phyloP scores from a whole-genome alignment of 1,140 invertebrate species.

The Panagrolaimus sp. region DNA sequence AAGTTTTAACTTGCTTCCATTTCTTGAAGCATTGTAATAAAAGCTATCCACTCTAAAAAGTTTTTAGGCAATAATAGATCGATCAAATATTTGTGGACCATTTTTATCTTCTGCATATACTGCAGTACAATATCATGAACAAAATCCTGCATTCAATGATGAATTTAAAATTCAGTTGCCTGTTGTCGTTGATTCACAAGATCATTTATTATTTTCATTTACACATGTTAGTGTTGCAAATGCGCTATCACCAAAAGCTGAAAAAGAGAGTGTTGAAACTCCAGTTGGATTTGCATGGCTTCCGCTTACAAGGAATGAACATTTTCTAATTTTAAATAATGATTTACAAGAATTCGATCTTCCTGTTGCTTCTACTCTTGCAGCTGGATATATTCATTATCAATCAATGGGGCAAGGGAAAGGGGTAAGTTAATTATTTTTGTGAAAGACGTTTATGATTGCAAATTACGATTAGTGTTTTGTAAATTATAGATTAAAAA shows the following conservation, averaged over 20 bases:
- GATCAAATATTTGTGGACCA: constrained; percentile 24
- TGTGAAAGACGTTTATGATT: too few relatives aligned
- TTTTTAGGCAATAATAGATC: constrained; percentile 23
- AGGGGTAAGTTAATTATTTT: constrained; percentile 1
- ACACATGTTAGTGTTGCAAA: constrained; percentile 37
- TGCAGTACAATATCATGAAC: constrained; percentile 41
- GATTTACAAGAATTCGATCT: constrained; percentile 39
- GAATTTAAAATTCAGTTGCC: constrained; percentile 41
- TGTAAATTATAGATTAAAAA: too few relatives aligned
- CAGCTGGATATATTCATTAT: constrained; percentile 28
- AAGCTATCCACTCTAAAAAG: too few relatives aligned
- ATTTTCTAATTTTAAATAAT: constrained; percentile 29
- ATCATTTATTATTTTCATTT: constrained; percentile 42
- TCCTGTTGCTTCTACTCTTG: constrained; percentile 32
- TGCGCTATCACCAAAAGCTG: constrained; percentile 25
- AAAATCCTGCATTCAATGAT: constrained; percentile 36
- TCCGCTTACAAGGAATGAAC: constrained; percentile 20
- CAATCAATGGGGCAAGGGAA: constrained; percentile 15
- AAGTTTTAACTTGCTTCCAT: neutral
- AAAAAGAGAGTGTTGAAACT: constrained; percentile 13
- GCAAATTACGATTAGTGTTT: too few relatives aligned
- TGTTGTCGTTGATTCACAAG: constrained; percentile 18
- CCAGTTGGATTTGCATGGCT: constrained; percentile 42
- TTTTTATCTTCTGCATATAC: constrained; percentile 28
- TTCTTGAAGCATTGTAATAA: too few relatives aligned